Evolutionary conservation across 2,113 vertebrate genomes (phyloP).

Genomic region (Aegypius monachus): DNA sequence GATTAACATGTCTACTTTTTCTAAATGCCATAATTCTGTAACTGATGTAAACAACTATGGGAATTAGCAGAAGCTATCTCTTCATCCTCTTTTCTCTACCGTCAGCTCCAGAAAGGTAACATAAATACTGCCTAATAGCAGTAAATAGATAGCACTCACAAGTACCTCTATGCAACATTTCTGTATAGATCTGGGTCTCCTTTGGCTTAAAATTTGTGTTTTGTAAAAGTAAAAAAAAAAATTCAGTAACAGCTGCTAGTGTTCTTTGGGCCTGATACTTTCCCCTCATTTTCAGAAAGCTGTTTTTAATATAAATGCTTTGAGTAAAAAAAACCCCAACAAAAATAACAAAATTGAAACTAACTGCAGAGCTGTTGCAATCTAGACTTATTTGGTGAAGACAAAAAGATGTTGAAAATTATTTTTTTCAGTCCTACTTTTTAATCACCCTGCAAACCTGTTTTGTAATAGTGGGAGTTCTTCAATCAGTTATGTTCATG

Average conservation of each 20-base stretch:
- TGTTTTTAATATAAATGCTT: not conserved
- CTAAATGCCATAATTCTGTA: not conserved
- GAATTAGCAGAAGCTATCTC: not conserved
- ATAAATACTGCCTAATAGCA: not conserved
- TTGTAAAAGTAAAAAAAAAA: not conserved
- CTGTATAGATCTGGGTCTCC: not conserved
- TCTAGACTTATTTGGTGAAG: not conserved
- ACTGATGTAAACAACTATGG: accelerated
- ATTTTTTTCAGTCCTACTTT: not conserved
- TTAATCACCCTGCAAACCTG: not conserved
- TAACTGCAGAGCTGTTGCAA: not conserved
- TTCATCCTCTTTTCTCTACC: not conserved
- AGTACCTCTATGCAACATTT: not conserved
- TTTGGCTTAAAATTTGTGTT: not conserved
- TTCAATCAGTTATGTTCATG: not conserved
- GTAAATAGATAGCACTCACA: not conserved
- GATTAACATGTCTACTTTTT: not conserved
- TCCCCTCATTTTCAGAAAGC: not conserved
- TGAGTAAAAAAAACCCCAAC: not conserved
- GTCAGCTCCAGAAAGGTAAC: not conserved
- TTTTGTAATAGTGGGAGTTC: not conserved
- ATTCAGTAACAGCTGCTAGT: not conserved
- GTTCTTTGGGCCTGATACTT: not conserved
- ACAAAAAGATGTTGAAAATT: not conserved
- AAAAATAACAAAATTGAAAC: not conserved